Evolutionary conservation across 1,140 invertebrate genomes (phyloP), one percentile per base, ranked within the genome.

Genomic region (Zaprionus kolodkinae): DNA sequence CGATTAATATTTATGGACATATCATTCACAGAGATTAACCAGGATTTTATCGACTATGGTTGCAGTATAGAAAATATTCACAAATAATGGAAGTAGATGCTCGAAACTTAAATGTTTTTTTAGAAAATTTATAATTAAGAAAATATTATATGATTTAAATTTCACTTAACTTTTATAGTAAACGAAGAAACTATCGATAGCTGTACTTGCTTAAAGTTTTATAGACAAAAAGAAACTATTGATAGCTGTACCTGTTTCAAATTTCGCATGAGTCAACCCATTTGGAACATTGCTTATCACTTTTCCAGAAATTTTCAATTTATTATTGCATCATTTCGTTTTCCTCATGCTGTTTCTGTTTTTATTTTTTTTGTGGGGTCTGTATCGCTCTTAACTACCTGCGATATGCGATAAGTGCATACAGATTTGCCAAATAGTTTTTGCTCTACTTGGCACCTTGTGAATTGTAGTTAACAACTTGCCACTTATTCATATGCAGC

Each of bases 401-500:
- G n/a, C 40, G n/a, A 45, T 45, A 43, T 15, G 40, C 40, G 40
- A 45, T 45, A 45, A 45, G n/a, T 45, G 40, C 40, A 45, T 15
- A 45, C n/a, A 10, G 40, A 45, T 45, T 45, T 15, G 7, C 38
- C 27, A 13, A 25, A n/a, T 13, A 68, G 43, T 36, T 33, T 52
- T 52, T 59, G 48, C 48, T 36, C 56, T 76, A 82, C 62, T 83
- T 86, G 75, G 55, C 83, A 87, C 76, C 67, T 75, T 61, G 57
- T 82, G 54, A 72, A 79, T 76, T 50, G 21, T 43, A 70, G 68
- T 79, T 87, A 67, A 73, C 59, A 74, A 27, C 40, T 52, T 40
- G 66, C 40, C 68, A 48, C 74, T 56, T 68, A 69, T 77, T 81
- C 65, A 60, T 50, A 66, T 66, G 38, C 40, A 70, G 61, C 52